Evolutionary conservation across 2,888 invertebrate genomes (phyloP), one percentile per base, ranked within the genome.

Genomic region (Eupithecia vulgata): DNA sequence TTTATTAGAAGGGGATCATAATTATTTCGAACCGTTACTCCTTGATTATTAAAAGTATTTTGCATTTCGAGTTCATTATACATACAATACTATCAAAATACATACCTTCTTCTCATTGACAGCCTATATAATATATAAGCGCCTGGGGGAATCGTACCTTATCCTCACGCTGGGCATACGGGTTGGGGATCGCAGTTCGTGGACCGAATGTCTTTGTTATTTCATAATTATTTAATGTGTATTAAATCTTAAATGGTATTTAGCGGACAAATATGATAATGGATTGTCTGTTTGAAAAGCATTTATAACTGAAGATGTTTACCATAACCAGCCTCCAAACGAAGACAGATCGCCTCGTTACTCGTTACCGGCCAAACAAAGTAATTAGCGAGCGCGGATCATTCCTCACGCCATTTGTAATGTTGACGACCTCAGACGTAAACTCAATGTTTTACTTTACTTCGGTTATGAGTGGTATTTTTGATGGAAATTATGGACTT

Each of bases 341-440:
- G 83, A 83, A 83, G 83, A 83, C 68, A 80, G 83, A 83, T 83
- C 72, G 77, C 71, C 67, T 65, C 73, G 78, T 80, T 83, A 72
- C 67, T 65, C 73, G 78, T 80, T 83, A 81, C 82, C 84, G 57
- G 30, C 81, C 77, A 80, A 84, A 83, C 83, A 82, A 81, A 82
- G 81, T 84, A 85, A 85, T 85, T 86, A 86, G 79, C 68, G 59
- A 52, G 48, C 37, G 57, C 25, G 67, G 77, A 77, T 72, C 52
- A 67, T 75, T 61, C 66, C 75, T 73, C 3, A 52, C 52, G 21
- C 59, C 30, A 15, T 65, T 21, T 15, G 65, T 15, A 37, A 40
- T 40, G 30, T 61, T 30, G n/a, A 57, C 25, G 17, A 61, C 12
- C 15, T 15, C 59, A 40, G 40, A 35, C 37, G 25, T 42, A 0